A percentile compares a stretch with the other conserved stretches of the same genome.
Evolutionary conservation across 2,113 vertebrate genomes (phyloP).

Genomic region (Anguilla japonica): DNA sequence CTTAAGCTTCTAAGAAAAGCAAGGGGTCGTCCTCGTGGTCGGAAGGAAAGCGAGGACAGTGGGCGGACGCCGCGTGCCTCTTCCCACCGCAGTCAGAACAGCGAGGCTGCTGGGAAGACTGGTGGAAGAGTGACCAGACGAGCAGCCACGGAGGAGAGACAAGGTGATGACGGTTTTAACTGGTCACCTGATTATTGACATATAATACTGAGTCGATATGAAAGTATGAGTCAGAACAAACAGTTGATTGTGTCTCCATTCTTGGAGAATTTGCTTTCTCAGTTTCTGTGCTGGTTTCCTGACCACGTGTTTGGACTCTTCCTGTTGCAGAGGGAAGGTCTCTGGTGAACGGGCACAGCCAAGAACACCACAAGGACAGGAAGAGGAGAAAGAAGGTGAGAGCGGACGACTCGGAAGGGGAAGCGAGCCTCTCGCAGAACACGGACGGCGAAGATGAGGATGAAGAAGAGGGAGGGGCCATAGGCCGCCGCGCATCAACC

Average conservation of each 20-base stretch:
- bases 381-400: constrained; percentile 25
- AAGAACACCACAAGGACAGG: constrained; percentile 31
- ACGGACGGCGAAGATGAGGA: constrained; percentile 19
- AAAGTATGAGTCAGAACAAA: no score
- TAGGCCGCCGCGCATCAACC: constrained; percentile 38
- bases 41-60: constrained; percentile 54
- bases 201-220: no score
- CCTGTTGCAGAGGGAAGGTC: constrained; percentile 50
- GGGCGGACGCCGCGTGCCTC: constrained; percentile 42
- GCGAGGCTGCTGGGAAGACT: constrained; percentile 31
- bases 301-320: neutral
- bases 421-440: constrained; percentile 37
- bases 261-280: neutral
- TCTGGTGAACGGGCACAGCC: constrained; percentile 62
- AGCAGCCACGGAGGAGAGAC: constrained; percentile 42
- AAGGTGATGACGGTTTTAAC: constrained; percentile 42
- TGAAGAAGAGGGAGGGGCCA: constrained; percentile 21
- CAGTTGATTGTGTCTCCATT: no score
- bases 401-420: constrained; percentile 54
- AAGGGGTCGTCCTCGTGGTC: constrained; percentile 50
- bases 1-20: constrained; percentile 52
- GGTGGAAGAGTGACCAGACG: constrained; percentile 33
- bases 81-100: constrained; percentile 50
- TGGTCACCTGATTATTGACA: neutral
- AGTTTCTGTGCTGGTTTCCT: neutral